Percentiles rank a stretch among this genome's conserved stretches.
Conservation (phyloP, 2,113 vertebrate genomes). For the Pteronura brasiliensis region DNA sequence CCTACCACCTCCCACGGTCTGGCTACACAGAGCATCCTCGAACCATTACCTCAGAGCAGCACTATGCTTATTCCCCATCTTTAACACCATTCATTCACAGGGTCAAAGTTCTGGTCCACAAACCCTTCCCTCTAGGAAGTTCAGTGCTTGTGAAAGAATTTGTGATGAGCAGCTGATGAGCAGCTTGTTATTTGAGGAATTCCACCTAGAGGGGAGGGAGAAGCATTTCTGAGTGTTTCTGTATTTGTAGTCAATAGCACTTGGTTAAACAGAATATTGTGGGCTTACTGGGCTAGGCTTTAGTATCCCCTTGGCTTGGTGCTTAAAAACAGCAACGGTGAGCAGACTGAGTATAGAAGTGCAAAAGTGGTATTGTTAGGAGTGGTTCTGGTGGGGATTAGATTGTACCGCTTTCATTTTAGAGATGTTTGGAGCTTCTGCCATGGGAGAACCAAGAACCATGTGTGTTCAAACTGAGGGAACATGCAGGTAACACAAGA, state of each 20-base stretch:
- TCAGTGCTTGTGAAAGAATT: conserved; percentile 89
- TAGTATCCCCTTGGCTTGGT: background rate
- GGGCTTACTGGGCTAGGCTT: background rate
- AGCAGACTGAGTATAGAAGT: background rate
- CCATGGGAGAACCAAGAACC: background rate
- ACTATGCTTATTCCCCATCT: background rate
- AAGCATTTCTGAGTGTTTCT: conserved; percentile 15
- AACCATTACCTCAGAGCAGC: conserved; percentile 61
- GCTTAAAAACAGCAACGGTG: background rate
- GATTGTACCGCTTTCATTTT: background rate
- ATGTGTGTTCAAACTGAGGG: conserved; percentile 18
- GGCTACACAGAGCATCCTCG: conserved; percentile 44
- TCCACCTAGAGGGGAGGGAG: background rate
- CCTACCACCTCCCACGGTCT: conserved; percentile 61
- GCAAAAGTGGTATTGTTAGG: background rate
- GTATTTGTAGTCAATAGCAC: background rate
- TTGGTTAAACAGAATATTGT: background rate
- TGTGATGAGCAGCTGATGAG: conserved; percentile 82
- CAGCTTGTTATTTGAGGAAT: conserved; percentile 11
- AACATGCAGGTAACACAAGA: background rate
- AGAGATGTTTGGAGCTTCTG: background rate
- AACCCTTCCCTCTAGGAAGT: background rate
- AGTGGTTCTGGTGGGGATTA: conserved; percentile 1
- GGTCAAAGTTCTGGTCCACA: conserved; percentile 34
- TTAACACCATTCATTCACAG: background rate